A percentile compares a stretch with the other conserved stretches of the same genome.
These are phyloP conservation scores for Micoletzkya japonica DNA, from an alignment of 2,888 invertebrate genomes.

Conservation along the genomic window DNA sequence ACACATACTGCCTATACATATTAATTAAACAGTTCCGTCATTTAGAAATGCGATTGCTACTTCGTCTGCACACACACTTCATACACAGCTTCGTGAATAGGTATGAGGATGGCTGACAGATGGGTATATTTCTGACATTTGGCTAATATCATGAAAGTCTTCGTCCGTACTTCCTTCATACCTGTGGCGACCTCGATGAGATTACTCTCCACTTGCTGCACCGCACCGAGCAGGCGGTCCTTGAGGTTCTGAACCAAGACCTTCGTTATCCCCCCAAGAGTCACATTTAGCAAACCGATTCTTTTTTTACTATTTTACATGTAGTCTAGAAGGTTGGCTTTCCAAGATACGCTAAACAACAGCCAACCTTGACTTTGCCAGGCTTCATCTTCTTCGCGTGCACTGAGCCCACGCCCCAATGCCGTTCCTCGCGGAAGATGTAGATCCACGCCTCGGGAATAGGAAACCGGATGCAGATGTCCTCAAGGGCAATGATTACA, in stretches of 20 bases:
- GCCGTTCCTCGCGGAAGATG: slow-evolving; percentile 85
- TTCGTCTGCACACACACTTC: neutral
- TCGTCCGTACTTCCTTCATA: too few relatives aligned
- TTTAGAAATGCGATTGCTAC: neutral
- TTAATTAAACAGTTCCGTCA: neutral
- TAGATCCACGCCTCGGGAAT: slow-evolving; percentile 99
- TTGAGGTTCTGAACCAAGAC: slow-evolving; percentile 59
- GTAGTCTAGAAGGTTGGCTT: slow-evolving; percentile 2
- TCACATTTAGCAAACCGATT: neutral
- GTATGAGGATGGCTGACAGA: neutral
- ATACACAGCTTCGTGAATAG: neutral
- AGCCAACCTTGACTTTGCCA: slow-evolving; percentile 70
- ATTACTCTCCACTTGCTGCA: slow-evolving; percentile 85
- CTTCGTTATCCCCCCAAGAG: neutral
- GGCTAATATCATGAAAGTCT: too few relatives aligned
- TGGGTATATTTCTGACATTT: too few relatives aligned
- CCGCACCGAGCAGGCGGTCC: slow-evolving; percentile 73
- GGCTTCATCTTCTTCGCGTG: slow-evolving; percentile 78
- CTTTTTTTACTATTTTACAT: neutral
- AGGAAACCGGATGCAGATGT: slow-evolving; percentile 87
- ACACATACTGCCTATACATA: neutral
- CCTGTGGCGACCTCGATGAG: slow-evolving; percentile 88
- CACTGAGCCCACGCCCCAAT: slow-evolving; percentile 94
- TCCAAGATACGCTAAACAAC: too few relatives aligned
- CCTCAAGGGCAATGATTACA: slow-evolving; percentile 65